These are phyloP conservation scores for Nautilus pompilius DNA, from an alignment of 1,140 invertebrate species.

Conservation along the genomic window DNA sequence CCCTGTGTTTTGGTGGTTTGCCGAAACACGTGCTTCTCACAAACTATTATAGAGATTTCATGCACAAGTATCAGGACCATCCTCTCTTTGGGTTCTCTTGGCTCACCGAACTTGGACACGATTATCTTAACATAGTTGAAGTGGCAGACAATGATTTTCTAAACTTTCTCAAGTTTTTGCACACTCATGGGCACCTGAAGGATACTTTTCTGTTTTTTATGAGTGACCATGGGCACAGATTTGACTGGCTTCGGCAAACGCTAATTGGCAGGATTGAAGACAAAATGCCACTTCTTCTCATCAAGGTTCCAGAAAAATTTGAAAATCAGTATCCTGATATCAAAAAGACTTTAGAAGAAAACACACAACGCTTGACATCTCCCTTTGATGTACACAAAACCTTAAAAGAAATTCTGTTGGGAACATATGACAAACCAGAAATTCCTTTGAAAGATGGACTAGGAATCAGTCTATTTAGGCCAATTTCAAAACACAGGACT, in stretches of 20 bases:
- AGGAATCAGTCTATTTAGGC: background rate
- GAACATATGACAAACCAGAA: background rate
- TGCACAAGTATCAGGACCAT: background rate
- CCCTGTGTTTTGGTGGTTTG: background rate
- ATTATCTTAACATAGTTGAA: conserved; percentile 10
- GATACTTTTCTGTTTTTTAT: conserved; percentile 13
- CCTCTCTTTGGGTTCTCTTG: conserved; percentile 10
- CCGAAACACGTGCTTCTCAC: background rate
- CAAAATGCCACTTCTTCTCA: conserved; percentile 15
- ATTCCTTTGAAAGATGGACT: background rate
- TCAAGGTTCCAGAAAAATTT: conserved; percentile 12
- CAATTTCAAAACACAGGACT: background rate
- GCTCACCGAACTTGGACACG: conserved; percentile 17
- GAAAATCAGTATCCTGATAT: conserved; percentile 8
- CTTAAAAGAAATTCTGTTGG: conserved; percentile 9
- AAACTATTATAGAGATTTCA: background rate
- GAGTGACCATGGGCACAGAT: conserved; percentile 19
- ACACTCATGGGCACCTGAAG: conserved; percentile 9
- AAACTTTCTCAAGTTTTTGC: conserved; percentile 24
- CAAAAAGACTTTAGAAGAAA: conserved; percentile 9
- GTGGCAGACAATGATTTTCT: conserved; percentile 25
- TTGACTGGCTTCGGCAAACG: conserved; percentile 12
- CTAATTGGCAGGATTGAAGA: conserved; percentile 17
- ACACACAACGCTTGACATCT: conserved; percentile 6
- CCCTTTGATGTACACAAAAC: conserved; percentile 17